These are phyloP conservation scores for Scaeva pyrastri DNA, from an alignment of 2,888 invertebrate species.

Conservation along the genomic window DNA sequence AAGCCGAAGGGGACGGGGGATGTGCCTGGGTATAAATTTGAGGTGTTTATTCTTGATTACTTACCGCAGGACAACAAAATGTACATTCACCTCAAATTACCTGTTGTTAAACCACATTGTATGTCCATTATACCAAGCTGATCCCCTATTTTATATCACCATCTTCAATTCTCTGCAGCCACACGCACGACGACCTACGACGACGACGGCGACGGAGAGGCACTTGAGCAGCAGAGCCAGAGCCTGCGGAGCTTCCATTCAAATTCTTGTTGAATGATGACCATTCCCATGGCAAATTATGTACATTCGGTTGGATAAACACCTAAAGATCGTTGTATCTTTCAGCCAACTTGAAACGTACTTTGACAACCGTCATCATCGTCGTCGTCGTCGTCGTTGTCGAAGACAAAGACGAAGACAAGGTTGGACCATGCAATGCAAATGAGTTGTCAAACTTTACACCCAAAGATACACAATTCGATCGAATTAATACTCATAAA, in stretches of 20 bases:
- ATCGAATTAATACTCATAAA: slow-evolving; percentile 70
- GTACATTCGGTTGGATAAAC: background rate
- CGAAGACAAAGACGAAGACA: too few species aligned
- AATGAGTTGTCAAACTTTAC: slow-evolving; percentile 73
- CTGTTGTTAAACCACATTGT: slow-evolving; percentile 59
- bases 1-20: background rate
- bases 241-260: slow-evolving; percentile 26
- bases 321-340: slow-evolving; percentile 7
- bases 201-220: too few species aligned
- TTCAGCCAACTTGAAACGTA: background rate
- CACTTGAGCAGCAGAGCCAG: too few species aligned
- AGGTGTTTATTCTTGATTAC: slow-evolving; percentile 62
- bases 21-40: slow-evolving; percentile 20
- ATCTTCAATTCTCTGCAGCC: slow-evolving; percentile 1
- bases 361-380: too few species aligned
- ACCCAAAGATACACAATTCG: slow-evolving; percentile 45
- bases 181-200: background rate
- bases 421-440: slow-evolving; percentile 48
- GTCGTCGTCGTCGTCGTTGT: background rate
- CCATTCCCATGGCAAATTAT: slow-evolving; percentile 46
- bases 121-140: background rate
- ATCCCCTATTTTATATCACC: slow-evolving; percentile 27
- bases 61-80: slow-evolving; percentile 68
- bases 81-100: slow-evolving; percentile 70
- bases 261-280: slow-evolving; percentile 51